Base-by-base conservation (phyloP, 92 coral and sea anemone genomes). In the Parazoanthus darwini region DNA sequence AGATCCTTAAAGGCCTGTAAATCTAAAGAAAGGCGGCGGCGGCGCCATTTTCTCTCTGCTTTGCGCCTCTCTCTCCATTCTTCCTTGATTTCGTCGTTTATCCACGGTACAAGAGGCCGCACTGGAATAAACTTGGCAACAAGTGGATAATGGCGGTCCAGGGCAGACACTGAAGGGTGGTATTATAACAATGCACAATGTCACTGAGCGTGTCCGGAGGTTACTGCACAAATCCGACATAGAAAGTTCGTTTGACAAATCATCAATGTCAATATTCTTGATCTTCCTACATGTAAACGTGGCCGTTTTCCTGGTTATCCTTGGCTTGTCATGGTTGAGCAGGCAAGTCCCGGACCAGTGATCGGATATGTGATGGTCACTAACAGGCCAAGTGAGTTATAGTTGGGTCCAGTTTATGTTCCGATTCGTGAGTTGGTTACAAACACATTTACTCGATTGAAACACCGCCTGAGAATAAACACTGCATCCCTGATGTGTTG, bases 61-160 rank as follows among this genome's bases (percentile, higher is more conserved):
- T 78, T 87, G 42, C 89, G 67, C 23, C 65, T 35, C 48, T 77
- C 72, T 43, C 89, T 79, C 70, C 79, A 74, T 18, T 23, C 82
- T 73, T 86, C 70, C 50, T 74, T 86, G 20, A 87, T 76, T 39
- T 87, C 82, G 84, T 87, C 81, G 22, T 86, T 86, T 23, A 86
- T 74, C 89, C 89, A 73, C 14, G 89, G 89, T 51, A 86, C 89
- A 75, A 79, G 89, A 25, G 71, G 82, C 25, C 89, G 79, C 66
- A 26, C 74, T 29, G 79, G 73, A 11, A 76, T 86, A 71, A 25
- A 39, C 59, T 35, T 86, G 20, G 71, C 51, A 3, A 48, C 66
- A 13, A 74, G 79, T 33, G 89, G 82, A 73, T 82, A 82, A 76
- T 86, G 89, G 59, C 79, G 77, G 79, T 86, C 88, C 56, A 85